A percentile compares a stretch with the other conserved stretches of the same genome.
Conservation (phyloP, 2,113 vertebrate genomes). For the Oceanodroma tethys region DNA sequence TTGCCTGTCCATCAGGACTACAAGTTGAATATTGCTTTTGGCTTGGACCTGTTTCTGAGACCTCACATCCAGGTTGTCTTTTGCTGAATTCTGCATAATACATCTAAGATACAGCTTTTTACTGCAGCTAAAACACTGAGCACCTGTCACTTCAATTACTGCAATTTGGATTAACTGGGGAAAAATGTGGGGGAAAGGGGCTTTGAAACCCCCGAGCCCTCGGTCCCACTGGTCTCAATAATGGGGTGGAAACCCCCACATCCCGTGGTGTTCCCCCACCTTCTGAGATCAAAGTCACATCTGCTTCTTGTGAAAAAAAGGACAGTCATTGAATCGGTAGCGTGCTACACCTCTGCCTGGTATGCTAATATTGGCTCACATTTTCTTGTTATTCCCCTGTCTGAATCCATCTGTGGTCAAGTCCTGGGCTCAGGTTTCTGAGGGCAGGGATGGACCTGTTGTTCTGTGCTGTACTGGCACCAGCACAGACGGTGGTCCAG, state of each 20-base stretch:
- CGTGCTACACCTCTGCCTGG: not conserved
- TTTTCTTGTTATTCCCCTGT: not conserved
- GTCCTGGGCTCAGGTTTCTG: not conserved
- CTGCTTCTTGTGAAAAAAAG: not conserved
- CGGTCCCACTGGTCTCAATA: not conserved
- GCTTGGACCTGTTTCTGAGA: not conserved
- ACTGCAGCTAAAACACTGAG: not conserved
- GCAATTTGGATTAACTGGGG: not conserved
- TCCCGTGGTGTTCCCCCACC: not conserved
- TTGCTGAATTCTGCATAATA: not conserved
- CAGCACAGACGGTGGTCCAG: not conserved
- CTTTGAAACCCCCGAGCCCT: not conserved
- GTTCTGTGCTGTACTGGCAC: not conserved
- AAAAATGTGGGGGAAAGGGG: not conserved
- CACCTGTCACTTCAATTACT: not conserved
- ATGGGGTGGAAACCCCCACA: not conserved
- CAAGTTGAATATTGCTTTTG: not conserved
- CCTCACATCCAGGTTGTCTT: not conserved
- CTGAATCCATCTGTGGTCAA: not conserved
- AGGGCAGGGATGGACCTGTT: not conserved
- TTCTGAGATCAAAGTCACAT: not conserved
- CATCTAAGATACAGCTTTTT: not conserved
- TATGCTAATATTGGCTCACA: not conserved
- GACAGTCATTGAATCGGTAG: too few species aligned
- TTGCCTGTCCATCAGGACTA: not conserved